Percentiles rank a stretch among this genome's conserved stretches.
phyloP scores from a whole-genome alignment of 2,888 invertebrate genomes.

The Prosopocoilus inquinatus region DNA sequence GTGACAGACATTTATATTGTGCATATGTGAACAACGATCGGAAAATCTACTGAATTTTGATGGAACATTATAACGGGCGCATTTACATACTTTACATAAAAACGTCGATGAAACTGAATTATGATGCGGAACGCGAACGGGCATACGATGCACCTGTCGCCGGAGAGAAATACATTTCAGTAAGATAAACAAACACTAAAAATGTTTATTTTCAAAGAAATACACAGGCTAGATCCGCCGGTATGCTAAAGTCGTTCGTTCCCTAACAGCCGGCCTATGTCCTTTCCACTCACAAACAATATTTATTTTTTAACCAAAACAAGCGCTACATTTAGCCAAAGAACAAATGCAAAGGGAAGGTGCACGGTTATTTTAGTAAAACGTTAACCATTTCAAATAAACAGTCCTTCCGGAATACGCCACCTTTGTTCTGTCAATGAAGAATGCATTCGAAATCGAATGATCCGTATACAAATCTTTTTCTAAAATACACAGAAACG shows the following conservation, averaged over 20 bases:
- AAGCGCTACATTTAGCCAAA: slow-evolving; percentile 30
- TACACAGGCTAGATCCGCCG: slow-evolving; percentile 17
- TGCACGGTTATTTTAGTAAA: slow-evolving; percentile 18
- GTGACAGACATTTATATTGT: too few relatives aligned
- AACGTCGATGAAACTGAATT: slow-evolving; percentile 13
- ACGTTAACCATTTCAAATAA: slow-evolving; percentile 20
- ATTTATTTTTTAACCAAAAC: slow-evolving; percentile 43
- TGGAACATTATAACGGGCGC: too few relatives aligned
- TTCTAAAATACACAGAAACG: too few relatives aligned
- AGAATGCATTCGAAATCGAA: too few relatives aligned
- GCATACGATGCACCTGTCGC: slow-evolving; percentile 19
- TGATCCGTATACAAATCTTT: too few relatives aligned
- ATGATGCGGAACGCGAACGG: slow-evolving; percentile 12
- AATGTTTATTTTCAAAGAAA: slow-evolving; percentile 20
- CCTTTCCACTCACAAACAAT: slow-evolving; percentile 32
- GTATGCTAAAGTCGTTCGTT: slow-evolving; percentile 6
- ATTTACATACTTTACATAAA: neutral
- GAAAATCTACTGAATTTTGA: too few relatives aligned
- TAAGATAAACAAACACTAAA: slow-evolving; percentile 20
- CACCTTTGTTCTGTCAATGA: slow-evolving; percentile 14
- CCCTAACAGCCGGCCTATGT: slow-evolving; percentile 37
- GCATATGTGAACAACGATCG: too few relatives aligned
- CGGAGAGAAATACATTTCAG: slow-evolving; percentile 16
- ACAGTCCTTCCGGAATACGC: slow-evolving; percentile 18
- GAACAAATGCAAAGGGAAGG: slow-evolving; percentile 9